phyloP scores from a whole-genome alignment of 2,888 invertebrate species.

The Tineola bisselliella region DNA sequence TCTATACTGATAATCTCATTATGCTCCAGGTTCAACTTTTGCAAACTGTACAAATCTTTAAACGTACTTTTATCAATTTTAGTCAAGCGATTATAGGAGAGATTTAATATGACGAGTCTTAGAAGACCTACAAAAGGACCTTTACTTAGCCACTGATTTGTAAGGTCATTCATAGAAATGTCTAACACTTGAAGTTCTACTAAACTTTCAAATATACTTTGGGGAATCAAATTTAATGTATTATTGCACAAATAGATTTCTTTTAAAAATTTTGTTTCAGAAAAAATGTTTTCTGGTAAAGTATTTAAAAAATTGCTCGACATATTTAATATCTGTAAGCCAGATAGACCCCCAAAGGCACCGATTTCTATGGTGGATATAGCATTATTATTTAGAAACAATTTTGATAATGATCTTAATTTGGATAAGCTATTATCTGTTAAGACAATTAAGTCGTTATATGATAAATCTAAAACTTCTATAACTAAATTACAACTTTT shows the following conservation, averaged over 20 bases:
- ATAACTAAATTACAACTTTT: slow-evolving; percentile 75
- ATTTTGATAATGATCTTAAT: slow-evolving; percentile 72
- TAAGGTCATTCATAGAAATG: slow-evolving; percentile 75
- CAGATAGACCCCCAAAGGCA: slow-evolving; percentile 74
- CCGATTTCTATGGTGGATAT: slow-evolving; percentile 78
- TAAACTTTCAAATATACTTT: slow-evolving; percentile 75
- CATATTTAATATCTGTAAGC: slow-evolving; percentile 77
- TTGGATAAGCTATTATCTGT: slow-evolving; percentile 76
- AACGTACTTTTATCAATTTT: slow-evolving; percentile 77
- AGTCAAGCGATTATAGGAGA: slow-evolving; percentile 75
- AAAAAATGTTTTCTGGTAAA: slow-evolving; percentile 79
- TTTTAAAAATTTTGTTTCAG: slow-evolving; percentile 71
- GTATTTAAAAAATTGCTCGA: slow-evolving; percentile 81
- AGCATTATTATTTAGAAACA: slow-evolving; percentile 80
- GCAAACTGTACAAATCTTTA: slow-evolving; percentile 77
- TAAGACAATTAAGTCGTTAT: slow-evolving; percentile 76
- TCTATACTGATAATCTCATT: slow-evolving; percentile 75
- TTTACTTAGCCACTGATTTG: slow-evolving; percentile 78
- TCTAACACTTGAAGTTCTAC: slow-evolving; percentile 78
- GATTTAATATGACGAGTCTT: slow-evolving; percentile 77
- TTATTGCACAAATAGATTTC: slow-evolving; percentile 81
- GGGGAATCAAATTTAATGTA: slow-evolving; percentile 76
- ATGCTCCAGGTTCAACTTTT: slow-evolving; percentile 77
- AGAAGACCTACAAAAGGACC: slow-evolving; percentile 78
- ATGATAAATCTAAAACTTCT: slow-evolving; percentile 76